phyloP scores from a whole-genome alignment of 2,888 invertebrate species.

The Euproctis similis region DNA sequence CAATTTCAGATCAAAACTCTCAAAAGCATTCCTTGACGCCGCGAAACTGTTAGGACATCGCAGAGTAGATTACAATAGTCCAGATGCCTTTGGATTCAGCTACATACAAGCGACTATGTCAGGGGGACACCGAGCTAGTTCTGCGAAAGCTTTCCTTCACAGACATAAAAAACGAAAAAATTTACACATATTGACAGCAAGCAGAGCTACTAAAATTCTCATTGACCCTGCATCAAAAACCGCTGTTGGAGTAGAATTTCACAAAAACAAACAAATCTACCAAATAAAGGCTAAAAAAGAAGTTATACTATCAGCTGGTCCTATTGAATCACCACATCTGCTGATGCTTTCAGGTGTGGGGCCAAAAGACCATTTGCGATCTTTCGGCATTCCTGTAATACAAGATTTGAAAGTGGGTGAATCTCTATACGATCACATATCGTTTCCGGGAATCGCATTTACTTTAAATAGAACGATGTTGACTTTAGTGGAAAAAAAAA shows the following conservation, averaged over 20 bases:
- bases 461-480: constrained; percentile 58
- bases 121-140: constrained; percentile 68
- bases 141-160: constrained; percentile 77
- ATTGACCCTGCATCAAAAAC: constrained; percentile 72
- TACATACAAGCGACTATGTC: constrained; percentile 62
- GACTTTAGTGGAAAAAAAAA: constrained; percentile 39
- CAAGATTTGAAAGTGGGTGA: constrained; percentile 80
- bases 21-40: constrained; percentile 80
- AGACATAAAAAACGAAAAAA: constrained; percentile 71
- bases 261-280: constrained; percentile 59
- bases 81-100: constrained; percentile 76
- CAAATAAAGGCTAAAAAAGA: constrained; percentile 64
- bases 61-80: constrained; percentile 82
- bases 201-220: constrained; percentile 74
- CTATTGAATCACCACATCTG: constrained; percentile 87
- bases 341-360: constrained; percentile 81
- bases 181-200: constrained; percentile 71
- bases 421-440: constrained; percentile 81
- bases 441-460: constrained; percentile 75
- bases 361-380: constrained; percentile 74
- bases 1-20: constrained; percentile 65
- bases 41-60: constrained; percentile 78
- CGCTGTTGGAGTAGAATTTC: constrained; percentile 52
- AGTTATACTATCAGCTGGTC: constrained; percentile 80
- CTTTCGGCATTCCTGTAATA: constrained; percentile 76